Percentiles rank a stretch among this genome's conserved stretches.
These are phyloP conservation scores for Bubalus kerabau DNA, from an alignment of 2,113 vertebrate species.

Conservation along the genomic window DNA sequence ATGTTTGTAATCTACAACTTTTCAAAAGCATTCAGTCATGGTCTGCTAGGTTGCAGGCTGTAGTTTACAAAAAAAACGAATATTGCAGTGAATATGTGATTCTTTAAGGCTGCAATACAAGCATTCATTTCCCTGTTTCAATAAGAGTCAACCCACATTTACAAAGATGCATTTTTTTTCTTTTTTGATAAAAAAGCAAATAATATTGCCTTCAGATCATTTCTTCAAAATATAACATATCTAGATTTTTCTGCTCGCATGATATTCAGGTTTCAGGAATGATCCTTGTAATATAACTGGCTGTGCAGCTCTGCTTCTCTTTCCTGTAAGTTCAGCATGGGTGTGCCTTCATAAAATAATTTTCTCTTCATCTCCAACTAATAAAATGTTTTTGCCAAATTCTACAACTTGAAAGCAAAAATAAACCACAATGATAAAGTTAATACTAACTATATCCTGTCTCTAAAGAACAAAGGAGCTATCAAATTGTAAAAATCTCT, in stretches of 20 bases:
- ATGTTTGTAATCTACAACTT: conserved; percentile 90
- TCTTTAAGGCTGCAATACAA: conserved; percentile 87
- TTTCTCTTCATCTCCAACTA: conserved; percentile 74
- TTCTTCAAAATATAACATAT: conserved; percentile 81
- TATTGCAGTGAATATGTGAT: conserved; percentile 86
- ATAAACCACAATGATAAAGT: conserved; percentile 40
- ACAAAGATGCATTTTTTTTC: conserved; percentile 73
- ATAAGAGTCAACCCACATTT: conserved; percentile 75
- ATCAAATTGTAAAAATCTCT: neutral
- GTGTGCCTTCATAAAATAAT: conserved; percentile 84
- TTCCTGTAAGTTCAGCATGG: conserved; percentile 84
- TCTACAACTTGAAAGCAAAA: conserved; percentile 58
- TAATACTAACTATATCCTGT: conserved; percentile 28
- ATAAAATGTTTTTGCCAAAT: conserved; percentile 66
- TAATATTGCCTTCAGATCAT: conserved; percentile 84
- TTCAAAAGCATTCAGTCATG: conserved; percentile 87
- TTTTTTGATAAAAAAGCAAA: conserved; percentile 78
- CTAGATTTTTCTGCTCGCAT: conserved; percentile 87
- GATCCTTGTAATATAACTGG: conserved; percentile 84
- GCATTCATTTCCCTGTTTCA: conserved; percentile 78
- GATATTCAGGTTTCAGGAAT: conserved; percentile 86
- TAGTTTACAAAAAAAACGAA: conserved; percentile 86
- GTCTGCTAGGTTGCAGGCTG: conserved; percentile 82
- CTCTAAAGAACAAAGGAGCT: conserved; percentile 60
- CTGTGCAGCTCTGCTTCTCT: conserved; percentile 79